Evolutionary conservation across 1,140 invertebrate genomes (phyloP).

Genomic region (Trissolcus basalis): DNA sequence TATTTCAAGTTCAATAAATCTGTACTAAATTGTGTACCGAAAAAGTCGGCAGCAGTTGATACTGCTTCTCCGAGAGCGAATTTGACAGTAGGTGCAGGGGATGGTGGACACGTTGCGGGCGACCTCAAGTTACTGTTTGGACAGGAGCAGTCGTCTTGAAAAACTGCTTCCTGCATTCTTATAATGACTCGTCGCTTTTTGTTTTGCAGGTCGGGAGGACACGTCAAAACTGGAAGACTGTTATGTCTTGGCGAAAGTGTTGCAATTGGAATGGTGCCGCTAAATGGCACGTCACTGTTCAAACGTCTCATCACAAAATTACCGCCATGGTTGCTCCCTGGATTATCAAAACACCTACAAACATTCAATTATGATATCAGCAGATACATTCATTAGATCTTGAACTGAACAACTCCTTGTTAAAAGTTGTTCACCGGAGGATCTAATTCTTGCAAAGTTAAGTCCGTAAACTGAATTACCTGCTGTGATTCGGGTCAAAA

Average conservation of each 20-base stretch:
- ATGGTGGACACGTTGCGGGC: constrained; percentile 69
- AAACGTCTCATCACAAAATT: constrained; percentile 65
- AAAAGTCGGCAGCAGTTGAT: constrained; percentile 65
- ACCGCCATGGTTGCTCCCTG: constrained; percentile 10
- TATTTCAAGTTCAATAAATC: too few species aligned
- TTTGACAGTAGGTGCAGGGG: constrained; percentile 77
- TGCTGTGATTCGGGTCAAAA: constrained; percentile 79
- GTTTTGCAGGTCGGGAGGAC: constrained; percentile 34
- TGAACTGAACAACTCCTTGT: too few species aligned
- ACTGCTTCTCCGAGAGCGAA: constrained; percentile 83
- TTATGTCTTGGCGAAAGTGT: constrained; percentile 69
- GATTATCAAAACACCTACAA: constrained; percentile 20
- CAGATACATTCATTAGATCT: too few species aligned
- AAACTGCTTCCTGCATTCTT: constrained; percentile 35
- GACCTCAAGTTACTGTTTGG: constrained; percentile 59
- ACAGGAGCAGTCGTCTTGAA: constrained; percentile 24
- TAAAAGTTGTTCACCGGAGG: too few species aligned
- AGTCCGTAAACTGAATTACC: constrained; percentile 32
- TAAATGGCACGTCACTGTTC: constrained; percentile 70
- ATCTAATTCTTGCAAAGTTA: not conserved
- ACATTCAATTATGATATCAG: not conserved
- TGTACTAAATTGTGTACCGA: constrained; percentile 23
- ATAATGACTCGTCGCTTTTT: constrained; percentile 16
- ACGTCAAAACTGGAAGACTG: constrained; percentile 69
- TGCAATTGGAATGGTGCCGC: constrained; percentile 60